These are phyloP conservation scores for Stenchaetothrips biformis DNA, from an alignment of 2,888 invertebrate genomes.

Conservation along the genomic window DNA sequence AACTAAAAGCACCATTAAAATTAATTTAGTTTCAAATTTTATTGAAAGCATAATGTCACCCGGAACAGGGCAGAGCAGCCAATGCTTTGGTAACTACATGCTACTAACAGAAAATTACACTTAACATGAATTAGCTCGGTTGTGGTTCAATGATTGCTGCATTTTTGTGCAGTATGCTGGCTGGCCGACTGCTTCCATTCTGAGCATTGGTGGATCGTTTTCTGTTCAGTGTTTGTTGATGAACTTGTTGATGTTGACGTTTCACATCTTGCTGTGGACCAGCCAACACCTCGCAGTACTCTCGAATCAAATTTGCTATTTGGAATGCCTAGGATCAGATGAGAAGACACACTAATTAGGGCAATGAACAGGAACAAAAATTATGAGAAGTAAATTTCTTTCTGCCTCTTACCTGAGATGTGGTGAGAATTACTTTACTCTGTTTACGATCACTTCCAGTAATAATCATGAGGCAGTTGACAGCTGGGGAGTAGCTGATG, in stretches of 20 bases:
- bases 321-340: constrained; percentile 68
- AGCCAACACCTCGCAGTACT: constrained; percentile 70
- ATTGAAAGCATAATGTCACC: neutral
- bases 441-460: constrained; percentile 86
- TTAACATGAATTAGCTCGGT: constrained; percentile 35
- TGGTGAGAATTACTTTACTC: constrained; percentile 88
- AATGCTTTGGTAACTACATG: neutral
- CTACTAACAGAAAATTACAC: neutral
- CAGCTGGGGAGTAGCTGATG: constrained; percentile 84
- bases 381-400: constrained; percentile 15
- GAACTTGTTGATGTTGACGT: constrained; percentile 41
- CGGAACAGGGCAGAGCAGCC: neutral
- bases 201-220: constrained; percentile 37
- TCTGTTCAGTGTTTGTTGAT: constrained; percentile 39
- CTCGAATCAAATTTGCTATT: constrained; percentile 85
- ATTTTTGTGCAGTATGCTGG: constrained; percentile 52
- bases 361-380: constrained; percentile 4
- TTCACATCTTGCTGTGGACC: constrained; percentile 46
- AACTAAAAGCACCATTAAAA: neutral
- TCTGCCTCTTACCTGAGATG: constrained; percentile 61
- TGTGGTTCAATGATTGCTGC: constrained; percentile 54
- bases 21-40: neutral
- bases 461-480: constrained; percentile 89
- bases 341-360: neutral
- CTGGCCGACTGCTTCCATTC: constrained; percentile 46